These are phyloP conservation scores for Toxotes lorentzi DNA, from an alignment of 2,797 vertebrate genomes.

Conservation along the genomic window DNA sequence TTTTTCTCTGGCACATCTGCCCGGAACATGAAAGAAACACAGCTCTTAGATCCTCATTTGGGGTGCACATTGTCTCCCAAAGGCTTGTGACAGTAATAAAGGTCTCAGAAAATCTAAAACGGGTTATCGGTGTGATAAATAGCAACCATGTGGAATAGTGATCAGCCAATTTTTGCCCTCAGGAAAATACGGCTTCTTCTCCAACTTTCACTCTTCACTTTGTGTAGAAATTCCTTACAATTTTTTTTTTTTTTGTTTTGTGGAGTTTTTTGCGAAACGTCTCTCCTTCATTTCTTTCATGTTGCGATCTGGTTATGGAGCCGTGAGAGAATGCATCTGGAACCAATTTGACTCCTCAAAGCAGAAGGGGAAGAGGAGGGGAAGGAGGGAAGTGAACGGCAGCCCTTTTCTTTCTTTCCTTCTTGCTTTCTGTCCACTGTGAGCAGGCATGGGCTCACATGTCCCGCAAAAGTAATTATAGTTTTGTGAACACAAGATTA, in stretches of 20 bases:
- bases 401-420: constrained; percentile 63
- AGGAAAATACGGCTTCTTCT: neutral
- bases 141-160: constrained; percentile 10
- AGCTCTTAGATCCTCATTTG: constrained; percentile 74
- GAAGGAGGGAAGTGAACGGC: constrained; percentile 62
- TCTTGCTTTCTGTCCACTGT: constrained; percentile 64
- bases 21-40: constrained; percentile 74
- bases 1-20: constrained; percentile 75
- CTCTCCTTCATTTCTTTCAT: constrained; percentile 58
- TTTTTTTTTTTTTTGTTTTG: constrained; percentile 26
- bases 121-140: constrained; percentile 25
- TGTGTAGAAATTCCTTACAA: constrained; percentile 53
- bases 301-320: constrained; percentile 60
- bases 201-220: neutral
- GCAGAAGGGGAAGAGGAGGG: constrained; percentile 62
- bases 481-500: constrained; percentile 63
- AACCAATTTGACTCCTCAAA: constrained; percentile 81
- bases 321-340: constrained; percentile 84
- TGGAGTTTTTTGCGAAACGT: constrained; percentile 38
- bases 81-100: constrained; percentile 13
- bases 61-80: constrained; percentile 63
- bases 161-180: neutral
- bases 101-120: constrained; percentile 2
- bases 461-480: constrained; percentile 75
- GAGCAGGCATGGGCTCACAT: constrained; percentile 52